phyloP scores from a whole-genome alignment of 2,888 invertebrate species.

The Eupithecia tripunctaria region DNA sequence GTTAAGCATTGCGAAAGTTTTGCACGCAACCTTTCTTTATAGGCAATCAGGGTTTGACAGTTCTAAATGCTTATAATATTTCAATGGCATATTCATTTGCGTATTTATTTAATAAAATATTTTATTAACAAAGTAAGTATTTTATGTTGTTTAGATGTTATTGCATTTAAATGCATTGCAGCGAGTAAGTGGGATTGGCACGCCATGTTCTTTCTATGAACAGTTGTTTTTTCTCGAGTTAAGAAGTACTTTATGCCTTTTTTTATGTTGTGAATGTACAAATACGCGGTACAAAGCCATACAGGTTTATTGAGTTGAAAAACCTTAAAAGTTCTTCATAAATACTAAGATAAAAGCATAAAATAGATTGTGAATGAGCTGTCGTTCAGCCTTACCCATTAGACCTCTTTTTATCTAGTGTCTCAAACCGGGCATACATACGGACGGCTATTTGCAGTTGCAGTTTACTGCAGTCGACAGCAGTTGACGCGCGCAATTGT shows the following conservation, averaged over 20 bases:
- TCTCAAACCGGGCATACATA: too few species aligned
- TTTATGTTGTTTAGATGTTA: conserved; percentile 5
- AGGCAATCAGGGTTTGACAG: conserved; percentile 71
- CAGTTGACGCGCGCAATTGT: too few species aligned
- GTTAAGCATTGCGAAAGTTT: conserved; percentile 59
- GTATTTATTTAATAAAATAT: conserved; percentile 17
- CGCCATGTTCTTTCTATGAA: neutral
- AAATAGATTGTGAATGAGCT: neutral
- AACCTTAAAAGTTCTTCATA: neutral
- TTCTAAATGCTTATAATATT: conserved; percentile 41
- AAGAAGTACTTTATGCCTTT: neutral
- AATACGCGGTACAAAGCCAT: neutral
- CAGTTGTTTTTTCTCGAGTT: neutral
- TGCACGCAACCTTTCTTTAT: conserved; percentile 67
- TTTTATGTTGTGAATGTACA: neutral
- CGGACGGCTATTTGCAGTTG: too few species aligned
- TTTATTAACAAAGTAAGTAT: conserved; percentile 9
- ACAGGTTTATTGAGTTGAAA: neutral
- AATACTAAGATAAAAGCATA: neutral
- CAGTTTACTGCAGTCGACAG: too few species aligned
- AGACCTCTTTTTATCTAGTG: neutral
- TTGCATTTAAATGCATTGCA: neutral
- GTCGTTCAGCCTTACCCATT: neutral
- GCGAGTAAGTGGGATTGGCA: neutral
- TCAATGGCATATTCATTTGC: conserved; percentile 16